Conservation (phyloP, 1,140 invertebrate genomes). For the Ganaspis sp. region DNA sequence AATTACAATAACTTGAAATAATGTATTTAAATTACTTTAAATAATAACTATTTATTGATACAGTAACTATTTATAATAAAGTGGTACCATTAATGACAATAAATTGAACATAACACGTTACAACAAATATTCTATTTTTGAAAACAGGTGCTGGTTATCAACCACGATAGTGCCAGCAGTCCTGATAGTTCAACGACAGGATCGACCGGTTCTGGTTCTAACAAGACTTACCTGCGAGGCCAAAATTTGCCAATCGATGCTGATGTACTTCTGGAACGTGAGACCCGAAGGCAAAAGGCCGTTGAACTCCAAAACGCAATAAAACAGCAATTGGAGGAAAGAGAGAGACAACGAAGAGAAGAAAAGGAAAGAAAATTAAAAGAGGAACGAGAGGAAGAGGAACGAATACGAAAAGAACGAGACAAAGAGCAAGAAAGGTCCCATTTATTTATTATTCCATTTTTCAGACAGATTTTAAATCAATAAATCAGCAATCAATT, state of each 20-base stretch:
- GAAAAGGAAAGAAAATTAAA: constrained; percentile 79
- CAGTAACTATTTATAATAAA: no score
- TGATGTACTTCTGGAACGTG: constrained; percentile 81
- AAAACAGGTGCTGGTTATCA: constrained; percentile 70
- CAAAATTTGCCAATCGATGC: constrained; percentile 85
- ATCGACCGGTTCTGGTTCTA: constrained; percentile 67
- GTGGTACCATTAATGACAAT: no score
- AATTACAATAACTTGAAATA: no score
- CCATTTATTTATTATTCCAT: not conserved
- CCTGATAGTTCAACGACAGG: constrained; percentile 68
- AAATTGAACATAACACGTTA: not conserved
- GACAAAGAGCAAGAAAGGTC: constrained; percentile 80
- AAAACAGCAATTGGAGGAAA: constrained; percentile 83
- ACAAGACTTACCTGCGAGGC: constrained; percentile 81
- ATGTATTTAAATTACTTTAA: no score
- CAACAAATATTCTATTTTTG: constrained; percentile 35
- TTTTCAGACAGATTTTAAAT: no score
- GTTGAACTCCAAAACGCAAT: constrained; percentile 85
- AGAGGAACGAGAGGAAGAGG: constrained; percentile 83
- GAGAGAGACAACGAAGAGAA: constrained; percentile 80
- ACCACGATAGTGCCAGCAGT: constrained; percentile 70
- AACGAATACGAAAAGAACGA: constrained; percentile 80
- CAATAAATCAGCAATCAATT: not conserved
- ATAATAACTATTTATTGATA: no score
- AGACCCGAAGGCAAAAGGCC: constrained; percentile 82